Base-by-base conservation (phyloP, 2,888 invertebrate species). In the Agrotis puta region DNA sequence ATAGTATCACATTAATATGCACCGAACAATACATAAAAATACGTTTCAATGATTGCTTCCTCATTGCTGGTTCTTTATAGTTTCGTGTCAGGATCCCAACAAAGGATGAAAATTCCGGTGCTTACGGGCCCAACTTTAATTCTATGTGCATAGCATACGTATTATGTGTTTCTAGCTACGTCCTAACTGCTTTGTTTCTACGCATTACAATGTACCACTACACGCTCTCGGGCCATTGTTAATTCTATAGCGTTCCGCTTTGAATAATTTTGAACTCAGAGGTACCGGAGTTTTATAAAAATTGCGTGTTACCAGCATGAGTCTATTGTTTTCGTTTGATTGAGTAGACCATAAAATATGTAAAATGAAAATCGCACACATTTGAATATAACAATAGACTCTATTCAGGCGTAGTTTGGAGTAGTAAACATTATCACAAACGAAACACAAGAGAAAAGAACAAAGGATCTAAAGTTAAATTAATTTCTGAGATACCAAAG, bases 41-140 rank as follows among this genome's bases (percentile, higher is more conserved):
- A 58, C 45, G 27, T 59, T 74, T 62, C 62, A 65, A 62, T 77
- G 48, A 81, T 74, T 67, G 71, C 82, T 82, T 84, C 84, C 84
- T 81, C 66, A 82, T 77, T 74, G 81, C 73, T 74, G 81, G 70
- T 73, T 82, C 65, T 77, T 83, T 81, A 80, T 83, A 82, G 83
- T 78, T 81, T 84, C 69, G 67, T 76, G 77, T 63, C 72, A 58
- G 65, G 53, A 76, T 73, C 83, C 83, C 83, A 86, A 89, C 89
- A 90, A 88, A 88, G 88, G 88, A 87, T 89, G 85, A 90, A 90
- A 88, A 91, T 92, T 89, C 89, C 85, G 88, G 85, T 86, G 80
- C 83, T 78, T 79, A 68, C 53, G 62, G 84, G 85, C 87, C 87
- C 86, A 88, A 90, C 87, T 90, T 90, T 89, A 91, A 89, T 89